phyloP scores from a whole-genome alignment of 2,797 vertebrate species.

The Poecilia gillii region DNA sequence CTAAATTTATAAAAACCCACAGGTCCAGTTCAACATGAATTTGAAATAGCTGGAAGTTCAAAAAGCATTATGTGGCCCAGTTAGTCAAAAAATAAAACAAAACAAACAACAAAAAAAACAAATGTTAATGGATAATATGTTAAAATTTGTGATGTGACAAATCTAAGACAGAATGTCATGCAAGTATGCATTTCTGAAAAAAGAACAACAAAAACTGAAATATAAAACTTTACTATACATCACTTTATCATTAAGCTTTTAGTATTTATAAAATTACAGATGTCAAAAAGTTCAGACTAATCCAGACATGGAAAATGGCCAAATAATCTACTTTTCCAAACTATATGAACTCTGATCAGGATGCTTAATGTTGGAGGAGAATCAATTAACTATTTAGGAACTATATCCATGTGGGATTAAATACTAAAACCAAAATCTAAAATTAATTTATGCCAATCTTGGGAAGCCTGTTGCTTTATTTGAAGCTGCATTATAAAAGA shows the following conservation, averaged over 20 bases:
- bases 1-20: neutral
- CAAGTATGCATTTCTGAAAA: neutral
- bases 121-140: neutral
- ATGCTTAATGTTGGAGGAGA: constrained; percentile 22
- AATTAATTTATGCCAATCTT: neutral
- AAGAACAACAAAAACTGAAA: neutral
- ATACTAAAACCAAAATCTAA: constrained; percentile 37
- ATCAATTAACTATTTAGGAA: constrained; percentile 46
- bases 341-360: neutral
- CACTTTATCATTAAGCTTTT: neutral
- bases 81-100: neutral
- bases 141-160: neutral
- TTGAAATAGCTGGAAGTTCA: neutral
- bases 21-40: neutral
- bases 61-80: neutral
- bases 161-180: neutral
- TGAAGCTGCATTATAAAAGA: neutral
- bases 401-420: constrained; percentile 50
- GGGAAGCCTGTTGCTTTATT: neutral
- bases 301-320: too few relatives aligned
- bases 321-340: too few relatives aligned
- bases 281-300: neutral
- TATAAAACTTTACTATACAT: neutral
- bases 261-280: neutral
- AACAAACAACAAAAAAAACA: neutral